Percentiles rank a stretch among this genome's conserved stretches.
These are phyloP conservation scores for Drosophila melanica DNA, from an alignment of 1,140 invertebrate genomes.

Conservation along the genomic window DNA sequence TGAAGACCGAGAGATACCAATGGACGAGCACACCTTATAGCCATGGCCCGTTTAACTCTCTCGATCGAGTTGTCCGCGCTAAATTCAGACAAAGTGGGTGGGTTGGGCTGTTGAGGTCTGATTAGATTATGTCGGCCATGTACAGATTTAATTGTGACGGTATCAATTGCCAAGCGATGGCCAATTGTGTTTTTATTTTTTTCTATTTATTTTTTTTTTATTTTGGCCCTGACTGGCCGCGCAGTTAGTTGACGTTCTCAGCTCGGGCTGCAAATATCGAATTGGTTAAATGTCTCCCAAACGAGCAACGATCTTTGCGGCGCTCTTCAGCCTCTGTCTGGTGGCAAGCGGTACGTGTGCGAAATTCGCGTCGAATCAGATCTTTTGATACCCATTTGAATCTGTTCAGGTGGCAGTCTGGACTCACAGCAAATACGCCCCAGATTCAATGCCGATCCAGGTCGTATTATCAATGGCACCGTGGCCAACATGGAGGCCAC, in stretches of 20 bases:
- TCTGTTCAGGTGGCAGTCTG: background rate
- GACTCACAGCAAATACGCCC: constrained; percentile 29
- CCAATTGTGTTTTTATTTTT: background rate
- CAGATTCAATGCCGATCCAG: constrained; percentile 53
- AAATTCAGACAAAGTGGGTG: constrained; percentile 7
- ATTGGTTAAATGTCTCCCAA: constrained; percentile 24
- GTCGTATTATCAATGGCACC: constrained; percentile 77
- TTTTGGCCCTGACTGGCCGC: constrained; percentile 12
- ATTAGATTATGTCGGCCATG: constrained; percentile 49
- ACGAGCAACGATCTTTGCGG: background rate
- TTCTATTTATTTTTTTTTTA: too few species aligned
- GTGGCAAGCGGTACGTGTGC: constrained; percentile 18
- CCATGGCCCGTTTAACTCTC: constrained; percentile 1
- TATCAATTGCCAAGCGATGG: constrained; percentile 27
- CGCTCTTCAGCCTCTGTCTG: constrained; percentile 8
- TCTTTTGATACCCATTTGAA: background rate
- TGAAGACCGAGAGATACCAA: background rate
- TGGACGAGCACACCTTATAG: background rate
- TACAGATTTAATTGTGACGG: constrained; percentile 42
- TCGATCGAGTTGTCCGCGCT: background rate
- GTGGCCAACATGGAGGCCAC: constrained; percentile 58
- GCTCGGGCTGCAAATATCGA: constrained; percentile 28
- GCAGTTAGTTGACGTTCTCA: constrained; percentile 38
- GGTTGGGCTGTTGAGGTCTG: constrained; percentile 20
- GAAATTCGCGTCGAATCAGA: background rate